A percentile compares a stretch with the other conserved stretches of the same genome.
phyloP scores from a whole-genome alignment of 2,113 vertebrate genomes.

The Neodon shergylaensis region DNA sequence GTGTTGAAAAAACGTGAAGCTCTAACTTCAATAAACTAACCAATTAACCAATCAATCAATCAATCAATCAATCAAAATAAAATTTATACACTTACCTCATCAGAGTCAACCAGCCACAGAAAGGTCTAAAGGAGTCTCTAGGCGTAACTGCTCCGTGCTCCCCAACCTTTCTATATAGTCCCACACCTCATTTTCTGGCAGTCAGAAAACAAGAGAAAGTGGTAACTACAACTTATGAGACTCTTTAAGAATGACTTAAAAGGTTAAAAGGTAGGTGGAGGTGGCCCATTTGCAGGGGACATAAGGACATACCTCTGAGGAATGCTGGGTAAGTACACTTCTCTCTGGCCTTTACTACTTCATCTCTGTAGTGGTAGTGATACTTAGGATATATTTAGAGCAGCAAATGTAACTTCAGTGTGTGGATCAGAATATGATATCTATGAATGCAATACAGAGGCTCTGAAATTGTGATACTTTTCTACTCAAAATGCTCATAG shows the following conservation, averaged over 20 bases:
- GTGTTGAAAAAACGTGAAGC: neutral
- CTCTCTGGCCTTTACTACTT: neutral
- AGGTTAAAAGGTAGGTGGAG: neutral
- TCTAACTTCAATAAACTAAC: neutral
- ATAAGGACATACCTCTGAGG: neutral
- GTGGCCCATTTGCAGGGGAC: neutral
- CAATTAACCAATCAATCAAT: neutral
- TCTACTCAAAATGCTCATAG: neutral
- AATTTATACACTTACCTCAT: neutral
- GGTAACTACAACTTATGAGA: neutral
- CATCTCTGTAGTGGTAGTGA: neutral
- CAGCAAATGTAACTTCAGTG: neutral
- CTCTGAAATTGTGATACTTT: neutral
- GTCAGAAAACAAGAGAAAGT: slow-evolving; percentile 2
- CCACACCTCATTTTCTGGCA: neutral
- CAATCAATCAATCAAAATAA: neutral
- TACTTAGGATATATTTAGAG: neutral
- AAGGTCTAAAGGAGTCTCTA: neutral
- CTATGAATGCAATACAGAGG: neutral
- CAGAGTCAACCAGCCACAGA: neutral
- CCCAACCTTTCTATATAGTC: neutral
- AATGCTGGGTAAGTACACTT: neutral
- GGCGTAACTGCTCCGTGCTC: neutral
- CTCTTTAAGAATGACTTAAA: neutral
- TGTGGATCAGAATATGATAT: neutral